Conservation (phyloP, 2,888 invertebrate species). For the Clunio marinus region DNA sequence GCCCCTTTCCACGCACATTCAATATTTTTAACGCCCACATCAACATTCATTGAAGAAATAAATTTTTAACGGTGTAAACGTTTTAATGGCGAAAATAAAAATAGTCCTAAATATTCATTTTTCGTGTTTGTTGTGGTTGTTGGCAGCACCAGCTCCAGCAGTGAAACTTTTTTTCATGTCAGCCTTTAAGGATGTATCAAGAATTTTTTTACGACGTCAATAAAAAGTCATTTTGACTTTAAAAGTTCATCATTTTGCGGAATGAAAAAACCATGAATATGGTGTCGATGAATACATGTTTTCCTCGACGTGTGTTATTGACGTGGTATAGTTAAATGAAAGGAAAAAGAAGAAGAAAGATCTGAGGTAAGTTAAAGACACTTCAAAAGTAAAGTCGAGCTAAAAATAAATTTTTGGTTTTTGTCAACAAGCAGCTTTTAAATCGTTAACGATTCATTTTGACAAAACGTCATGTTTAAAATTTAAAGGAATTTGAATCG, state of each 20-base stretch:
- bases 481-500: too few species aligned
- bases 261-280: neutral
- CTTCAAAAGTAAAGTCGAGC: too few species aligned
- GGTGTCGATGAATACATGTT: too few species aligned
- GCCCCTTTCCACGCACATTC: neutral
- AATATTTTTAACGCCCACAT: neutral
- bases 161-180: conserved; percentile 16
- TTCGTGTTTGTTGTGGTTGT: neutral
- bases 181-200: conserved; percentile 22
- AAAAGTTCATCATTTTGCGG: neutral
- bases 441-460: too few species aligned
- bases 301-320: too few species aligned
- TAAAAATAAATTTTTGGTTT: too few species aligned
- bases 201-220: conserved; percentile 34
- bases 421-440: too few species aligned
- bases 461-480: too few species aligned
- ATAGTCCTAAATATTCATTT: conserved; percentile 35
- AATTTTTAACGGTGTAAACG: conserved; percentile 17
- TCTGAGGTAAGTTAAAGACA: too few species aligned
- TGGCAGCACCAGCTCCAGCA: neutral
- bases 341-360: too few species aligned
- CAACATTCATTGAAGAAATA: conserved; percentile 26
- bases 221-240: neutral
- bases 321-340: too few species aligned
- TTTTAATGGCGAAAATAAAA: conserved; percentile 16